Conservation (phyloP, 2,113 vertebrate species). For the Ictalurus punctatus region DNA sequence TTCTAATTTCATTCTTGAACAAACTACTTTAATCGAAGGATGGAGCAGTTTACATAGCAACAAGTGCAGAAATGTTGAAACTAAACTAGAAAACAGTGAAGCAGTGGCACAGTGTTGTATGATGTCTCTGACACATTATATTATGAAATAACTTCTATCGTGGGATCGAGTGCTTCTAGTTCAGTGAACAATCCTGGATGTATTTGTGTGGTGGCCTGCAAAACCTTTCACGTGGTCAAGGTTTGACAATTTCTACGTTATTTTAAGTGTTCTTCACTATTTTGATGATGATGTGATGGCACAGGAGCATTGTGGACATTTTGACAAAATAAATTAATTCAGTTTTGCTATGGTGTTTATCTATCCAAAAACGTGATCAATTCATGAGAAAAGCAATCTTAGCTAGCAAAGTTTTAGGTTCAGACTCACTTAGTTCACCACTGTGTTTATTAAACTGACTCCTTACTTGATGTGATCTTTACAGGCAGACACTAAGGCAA, state of each 20-base stretch:
- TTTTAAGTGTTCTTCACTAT: background rate
- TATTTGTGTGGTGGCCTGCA: background rate
- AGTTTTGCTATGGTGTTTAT: background rate
- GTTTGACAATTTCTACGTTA: background rate
- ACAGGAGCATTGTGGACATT: background rate
- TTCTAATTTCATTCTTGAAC: constrained; percentile 18
- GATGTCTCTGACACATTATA: background rate
- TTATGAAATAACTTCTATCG: background rate
- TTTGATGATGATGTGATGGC: background rate
- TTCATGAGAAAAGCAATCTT: background rate
- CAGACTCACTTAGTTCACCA: background rate
- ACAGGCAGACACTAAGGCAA: background rate
- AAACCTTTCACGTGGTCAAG: background rate
- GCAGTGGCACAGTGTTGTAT: background rate
- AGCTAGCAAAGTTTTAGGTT: background rate
- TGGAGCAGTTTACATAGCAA: background rate
- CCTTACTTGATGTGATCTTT: background rate
- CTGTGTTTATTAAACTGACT: background rate
- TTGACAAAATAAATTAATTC: background rate
- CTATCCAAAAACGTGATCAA: background rate
- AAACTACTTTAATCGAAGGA: constrained; percentile 15
- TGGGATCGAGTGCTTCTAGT: background rate
- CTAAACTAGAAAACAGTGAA: background rate
- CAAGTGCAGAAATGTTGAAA: background rate
- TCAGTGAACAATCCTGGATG: background rate